These are phyloP conservation scores for Lepidiolamprologus cunningtoni DNA, from an alignment of 2,113 vertebrate species.

Conservation along the genomic window DNA sequence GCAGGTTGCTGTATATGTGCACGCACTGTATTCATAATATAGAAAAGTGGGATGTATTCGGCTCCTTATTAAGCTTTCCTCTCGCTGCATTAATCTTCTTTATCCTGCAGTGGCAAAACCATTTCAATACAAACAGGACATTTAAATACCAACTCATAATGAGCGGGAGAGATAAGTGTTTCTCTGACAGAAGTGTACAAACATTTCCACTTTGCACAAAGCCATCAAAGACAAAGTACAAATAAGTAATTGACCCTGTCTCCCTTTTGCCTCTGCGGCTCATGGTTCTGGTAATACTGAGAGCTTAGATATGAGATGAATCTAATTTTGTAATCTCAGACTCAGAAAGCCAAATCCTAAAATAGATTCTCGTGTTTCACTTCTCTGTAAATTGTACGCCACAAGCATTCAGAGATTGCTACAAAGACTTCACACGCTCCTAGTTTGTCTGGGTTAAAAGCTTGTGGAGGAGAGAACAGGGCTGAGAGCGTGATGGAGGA, in stretches of 20 bases:
- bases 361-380: slow-evolving; percentile 26
- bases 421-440: slow-evolving; percentile 24
- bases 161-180: slow-evolving; percentile 17
- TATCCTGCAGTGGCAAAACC: slow-evolving; percentile 4
- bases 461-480: background rate
- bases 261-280: background rate
- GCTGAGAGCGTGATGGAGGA: slow-evolving; percentile 15
- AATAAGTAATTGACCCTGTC: slow-evolving; percentile 12
- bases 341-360: background rate
- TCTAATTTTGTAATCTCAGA: slow-evolving; percentile 7
- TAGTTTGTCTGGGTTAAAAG: slow-evolving; percentile 14
- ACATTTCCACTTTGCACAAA: background rate
- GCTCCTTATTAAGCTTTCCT: slow-evolving; percentile 4
- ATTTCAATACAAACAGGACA: slow-evolving; percentile 28
- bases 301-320: background rate
- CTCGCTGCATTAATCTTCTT: slow-evolving; percentile 26
- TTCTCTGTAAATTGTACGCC: slow-evolving; percentile 10
- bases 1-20: background rate
- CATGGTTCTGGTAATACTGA: background rate
- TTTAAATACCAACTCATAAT: slow-evolving; percentile 36
- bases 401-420: slow-evolving; percentile 14
- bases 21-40: background rate
- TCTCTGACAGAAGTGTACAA: slow-evolving; percentile 12
- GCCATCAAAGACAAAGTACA: slow-evolving; percentile 6
- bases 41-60: background rate